These are phyloP conservation scores for Branchellion lobata DNA, from an alignment of 2,888 invertebrate species.

Conservation along the genomic window DNA sequence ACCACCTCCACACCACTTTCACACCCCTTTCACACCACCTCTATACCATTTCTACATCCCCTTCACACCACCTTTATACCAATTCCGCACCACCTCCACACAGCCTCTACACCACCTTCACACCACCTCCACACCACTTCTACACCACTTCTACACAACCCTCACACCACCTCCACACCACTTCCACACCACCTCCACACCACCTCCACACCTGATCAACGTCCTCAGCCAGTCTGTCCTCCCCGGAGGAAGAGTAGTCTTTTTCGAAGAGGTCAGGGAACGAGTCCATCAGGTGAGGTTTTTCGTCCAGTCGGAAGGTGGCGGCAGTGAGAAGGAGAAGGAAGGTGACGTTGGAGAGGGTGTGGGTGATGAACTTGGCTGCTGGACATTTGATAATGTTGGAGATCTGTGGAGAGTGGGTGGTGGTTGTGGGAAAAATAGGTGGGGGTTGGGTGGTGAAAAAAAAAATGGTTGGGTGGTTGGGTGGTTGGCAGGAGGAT, in stretches of 20 bases:
- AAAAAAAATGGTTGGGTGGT: neutral
- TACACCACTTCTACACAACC: too few relatives aligned
- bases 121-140: too few relatives aligned
- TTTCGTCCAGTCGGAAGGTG: conserved; percentile 64
- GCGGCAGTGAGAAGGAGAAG: conserved; percentile 70
- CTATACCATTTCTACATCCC: neutral
- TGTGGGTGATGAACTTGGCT: conserved; percentile 73
- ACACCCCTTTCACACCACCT: neutral
- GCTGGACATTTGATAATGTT: conserved; percentile 67
- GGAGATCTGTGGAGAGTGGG: conserved; percentile 56
- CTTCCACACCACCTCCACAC: too few relatives aligned
- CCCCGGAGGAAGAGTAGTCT: conserved; percentile 54
- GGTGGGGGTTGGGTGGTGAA: neutral
- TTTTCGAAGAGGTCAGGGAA: conserved; percentile 47
- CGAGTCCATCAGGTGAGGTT: conserved; percentile 51
- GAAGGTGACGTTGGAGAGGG: conserved; percentile 71
- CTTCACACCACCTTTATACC: neutral
- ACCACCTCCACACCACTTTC: neutral
- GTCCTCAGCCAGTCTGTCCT: conserved; percentile 55
- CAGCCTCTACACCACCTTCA: neutral
- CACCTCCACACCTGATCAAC: conserved; percentile 42
- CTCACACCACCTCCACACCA: too few relatives aligned
- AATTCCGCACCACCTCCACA: neutral
- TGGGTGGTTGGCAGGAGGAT: too few relatives aligned
- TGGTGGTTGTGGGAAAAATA: neutral